Conservation (phyloP, 2,797 vertebrate species). For the Nyctalus aviator region DNA sequence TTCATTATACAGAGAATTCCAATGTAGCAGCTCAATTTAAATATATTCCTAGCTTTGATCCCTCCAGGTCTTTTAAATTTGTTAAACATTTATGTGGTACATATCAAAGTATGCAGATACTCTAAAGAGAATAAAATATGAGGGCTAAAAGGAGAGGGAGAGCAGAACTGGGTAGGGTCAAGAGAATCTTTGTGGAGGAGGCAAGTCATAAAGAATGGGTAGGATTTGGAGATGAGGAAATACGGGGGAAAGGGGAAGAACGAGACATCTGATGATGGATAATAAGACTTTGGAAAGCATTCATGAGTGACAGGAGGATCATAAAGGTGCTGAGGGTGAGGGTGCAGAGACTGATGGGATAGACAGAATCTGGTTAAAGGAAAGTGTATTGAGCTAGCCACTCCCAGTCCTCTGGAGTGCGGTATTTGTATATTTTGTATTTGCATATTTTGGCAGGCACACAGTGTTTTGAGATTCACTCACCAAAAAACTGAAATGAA, state of each 20-base stretch:
- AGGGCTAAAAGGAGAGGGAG: background rate
- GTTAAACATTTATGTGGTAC: background rate
- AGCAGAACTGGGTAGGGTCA: background rate
- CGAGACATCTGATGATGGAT: background rate
- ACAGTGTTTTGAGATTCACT: background rate
- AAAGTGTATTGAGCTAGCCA: background rate
- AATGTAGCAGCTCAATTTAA: background rate
- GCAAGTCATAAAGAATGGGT: background rate
- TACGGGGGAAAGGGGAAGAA: background rate
- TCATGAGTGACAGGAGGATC: background rate
- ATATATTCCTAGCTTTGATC: background rate
- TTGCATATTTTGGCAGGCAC: background rate
- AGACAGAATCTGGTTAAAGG: background rate
- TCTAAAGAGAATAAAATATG: conserved; percentile 23
- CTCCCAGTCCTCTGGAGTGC: background rate
- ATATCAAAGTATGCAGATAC: background rate
- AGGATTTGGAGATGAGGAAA: background rate
- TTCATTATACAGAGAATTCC: background rate
- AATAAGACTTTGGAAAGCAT: background rate
- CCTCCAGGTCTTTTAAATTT: background rate
- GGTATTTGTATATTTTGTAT: background rate
- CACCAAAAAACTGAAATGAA: background rate
- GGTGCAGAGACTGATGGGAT: too few species aligned
- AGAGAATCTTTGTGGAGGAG: background rate
- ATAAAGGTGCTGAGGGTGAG: accelerated